Base-by-base conservation (phyloP, 2,797 vertebrate species). In the Aeoliscus strigatus region DNA sequence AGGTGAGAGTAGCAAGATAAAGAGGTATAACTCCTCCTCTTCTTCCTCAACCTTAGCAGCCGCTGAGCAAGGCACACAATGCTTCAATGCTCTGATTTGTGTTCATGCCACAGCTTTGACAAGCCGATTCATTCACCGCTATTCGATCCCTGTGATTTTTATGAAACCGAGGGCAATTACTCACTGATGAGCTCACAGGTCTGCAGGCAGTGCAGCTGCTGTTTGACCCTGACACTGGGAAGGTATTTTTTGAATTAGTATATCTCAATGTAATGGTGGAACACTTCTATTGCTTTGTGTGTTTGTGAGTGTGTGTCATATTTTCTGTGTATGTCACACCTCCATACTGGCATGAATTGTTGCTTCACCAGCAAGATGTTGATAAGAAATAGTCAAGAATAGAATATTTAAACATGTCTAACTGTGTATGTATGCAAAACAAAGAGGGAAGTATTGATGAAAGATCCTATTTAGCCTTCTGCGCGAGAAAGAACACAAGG, bases 401-500 rank as follows among this genome's bases (percentile, higher is more conserved):
- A n/a, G n/a, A n/a, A n/a, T n/a, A n/a, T n/a, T n/a, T n/a, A n/a
- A n/a, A n/a, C 36, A 4, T 50, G 27, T 64, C 23, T 38, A 39
- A n/a, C n/a, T n/a, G n/a, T 54, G n/a, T 40, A 8, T 26, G 40
- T 51, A 27, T 28, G 13, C 13, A 36, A 14, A 43, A 41, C 21
- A 29, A 5, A 36, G 18, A 27, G 15, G 15, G 35, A 33, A 16
- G 27, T 10, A 6, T 46, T 50, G 35, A 62, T 42, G 37, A 67
- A 55, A 55, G 42, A 66, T 60, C 11, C 44, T 48, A 68, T 70
- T 76, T 73, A 39, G 29, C 43, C 16, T 49, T 21, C 27, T 26
- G 17, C 29, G 33, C 48, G 48, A 49, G 27, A 42, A 67, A 45
- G 35, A 42, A 46, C 32, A 48, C 38, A 48, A 46, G 35, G 28